A percentile compares a stretch with the other conserved stretches of the same genome.
Evolutionary conservation across 1,140 invertebrate genomes (phyloP).

Genomic region (Heliconius hewitsoni): DNA sequence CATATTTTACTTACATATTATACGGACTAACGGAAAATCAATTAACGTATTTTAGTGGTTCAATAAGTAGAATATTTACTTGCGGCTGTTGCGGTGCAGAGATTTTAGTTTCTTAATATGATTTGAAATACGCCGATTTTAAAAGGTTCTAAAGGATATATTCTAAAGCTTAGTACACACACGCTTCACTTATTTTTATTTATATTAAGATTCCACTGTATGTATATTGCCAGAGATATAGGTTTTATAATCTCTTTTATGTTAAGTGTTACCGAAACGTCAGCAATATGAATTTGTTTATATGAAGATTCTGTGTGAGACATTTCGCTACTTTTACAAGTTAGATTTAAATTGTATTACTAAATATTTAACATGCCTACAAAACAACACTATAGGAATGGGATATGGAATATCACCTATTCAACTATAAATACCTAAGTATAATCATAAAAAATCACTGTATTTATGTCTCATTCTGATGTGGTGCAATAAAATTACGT

Average conservation of each 20-base stretch:
- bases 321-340: not conserved
- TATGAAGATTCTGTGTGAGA: not conserved
- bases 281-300: not conserved
- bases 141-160: too few species aligned
- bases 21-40: not conserved
- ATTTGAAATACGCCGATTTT: not conserved
- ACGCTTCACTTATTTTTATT: too few species aligned
- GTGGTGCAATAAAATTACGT: too few species aligned
- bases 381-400: not conserved
- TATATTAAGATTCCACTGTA: too few species aligned
- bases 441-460: not conserved
- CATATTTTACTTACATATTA: slow-evolving; percentile 5
- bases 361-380: not conserved
- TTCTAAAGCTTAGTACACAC: too few species aligned
- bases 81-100: not conserved
- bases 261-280: too few species aligned
- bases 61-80: not conserved
- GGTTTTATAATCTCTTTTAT: too few species aligned
- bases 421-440: not conserved
- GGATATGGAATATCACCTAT: not conserved
- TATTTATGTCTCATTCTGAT: too few species aligned
- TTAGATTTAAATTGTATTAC: not conserved
- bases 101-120: not conserved
- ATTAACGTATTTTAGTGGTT: not conserved
- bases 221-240: too few species aligned